Evolutionary conservation across 2,113 vertebrate species (phyloP).

Genomic region (Pseudorasbora parva): DNA sequence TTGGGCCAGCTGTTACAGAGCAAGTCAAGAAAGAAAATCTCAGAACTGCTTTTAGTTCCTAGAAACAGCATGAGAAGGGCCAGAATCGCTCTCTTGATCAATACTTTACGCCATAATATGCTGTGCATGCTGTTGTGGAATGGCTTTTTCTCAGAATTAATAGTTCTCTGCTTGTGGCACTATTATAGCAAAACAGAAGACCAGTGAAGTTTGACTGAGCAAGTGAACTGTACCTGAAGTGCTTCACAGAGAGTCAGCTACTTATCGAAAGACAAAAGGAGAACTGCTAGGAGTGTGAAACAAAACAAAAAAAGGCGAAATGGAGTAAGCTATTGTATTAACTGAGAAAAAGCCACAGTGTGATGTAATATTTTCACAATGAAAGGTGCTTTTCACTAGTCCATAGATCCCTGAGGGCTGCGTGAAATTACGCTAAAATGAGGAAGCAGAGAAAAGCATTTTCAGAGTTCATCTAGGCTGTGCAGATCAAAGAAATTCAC

Average conservation of each 20-base stretch:
- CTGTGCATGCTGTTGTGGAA: not conserved
- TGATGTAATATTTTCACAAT: slow-evolving; percentile 35
- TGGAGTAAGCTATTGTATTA: slow-evolving; percentile 8
- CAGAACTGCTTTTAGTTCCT: slow-evolving; percentile 7
- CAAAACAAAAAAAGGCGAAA: not conserved
- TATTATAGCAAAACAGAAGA: slow-evolving; percentile 15
- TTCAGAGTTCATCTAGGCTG: not conserved
- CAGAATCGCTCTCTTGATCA: not conserved
- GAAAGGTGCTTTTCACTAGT: slow-evolving; percentile 9
- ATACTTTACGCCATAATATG: not conserved
- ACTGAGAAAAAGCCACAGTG: slow-evolving; percentile 25
- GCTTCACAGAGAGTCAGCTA: not conserved
- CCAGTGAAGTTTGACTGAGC: slow-evolving; percentile 1
- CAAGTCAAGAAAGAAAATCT: slow-evolving; percentile 1
- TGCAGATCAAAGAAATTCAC: slow-evolving; percentile 1
- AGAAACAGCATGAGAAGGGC: not conserved
- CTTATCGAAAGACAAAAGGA: slow-evolving; percentile 24
- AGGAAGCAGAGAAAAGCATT: not conserved
- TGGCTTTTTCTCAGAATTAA: slow-evolving; percentile 2
- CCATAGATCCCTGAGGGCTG: not conserved
- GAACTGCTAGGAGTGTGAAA: slow-evolving; percentile 22
- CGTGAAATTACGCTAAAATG: slow-evolving; percentile 9
- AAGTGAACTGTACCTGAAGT: not conserved
- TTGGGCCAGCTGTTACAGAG: not conserved
- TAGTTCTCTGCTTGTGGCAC: not conserved